Percentiles rank a stretch among this genome's conserved stretches.
Evolutionary conservation across 2,113 vertebrate species (phyloP).

Genomic region (Hymenochirus boettgeri): DNA sequence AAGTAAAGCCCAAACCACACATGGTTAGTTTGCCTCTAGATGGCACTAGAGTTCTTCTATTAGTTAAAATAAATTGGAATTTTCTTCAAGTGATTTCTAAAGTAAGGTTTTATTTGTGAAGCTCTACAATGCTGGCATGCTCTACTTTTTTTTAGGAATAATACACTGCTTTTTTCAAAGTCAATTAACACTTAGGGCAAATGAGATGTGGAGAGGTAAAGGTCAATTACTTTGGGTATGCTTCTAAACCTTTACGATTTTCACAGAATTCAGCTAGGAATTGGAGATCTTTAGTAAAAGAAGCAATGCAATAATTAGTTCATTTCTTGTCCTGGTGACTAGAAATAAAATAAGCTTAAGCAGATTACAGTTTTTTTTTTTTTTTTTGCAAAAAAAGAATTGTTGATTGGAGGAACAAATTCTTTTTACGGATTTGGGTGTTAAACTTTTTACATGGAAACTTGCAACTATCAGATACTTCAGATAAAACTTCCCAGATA

Average conservation of each 20-base stretch:
- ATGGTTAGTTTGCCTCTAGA: constrained; percentile 51
- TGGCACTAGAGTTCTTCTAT: constrained; percentile 62
- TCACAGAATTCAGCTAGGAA: constrained; percentile 55
- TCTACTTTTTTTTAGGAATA: constrained; percentile 61
- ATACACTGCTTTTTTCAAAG: constrained; percentile 75
- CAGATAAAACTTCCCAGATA: no score
- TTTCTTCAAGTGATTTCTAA: constrained; percentile 48
- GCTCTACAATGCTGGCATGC: constrained; percentile 61
- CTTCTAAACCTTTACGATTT: constrained; percentile 59
- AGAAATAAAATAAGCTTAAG: constrained; percentile 54
- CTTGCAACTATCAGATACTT: background rate
- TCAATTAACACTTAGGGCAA: constrained; percentile 74
- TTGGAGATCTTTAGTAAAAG: constrained; percentile 54
- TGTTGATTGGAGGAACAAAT: constrained; percentile 31
- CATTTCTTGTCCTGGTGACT: constrained; percentile 58
- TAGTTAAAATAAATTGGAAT: constrained; percentile 24
- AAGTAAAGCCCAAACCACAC: background rate
- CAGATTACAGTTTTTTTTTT: constrained; percentile 48
- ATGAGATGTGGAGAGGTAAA: constrained; percentile 66
- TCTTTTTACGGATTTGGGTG: background rate
- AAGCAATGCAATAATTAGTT: constrained; percentile 65
- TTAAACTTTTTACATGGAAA: background rate
- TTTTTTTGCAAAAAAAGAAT: constrained; percentile 41
- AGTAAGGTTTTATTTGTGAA: constrained; percentile 57
- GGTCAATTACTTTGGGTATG: constrained; percentile 65